Evolutionary conservation across 2,113 vertebrate genomes (phyloP).

Genomic region (Anas platyrhynchos): DNA sequence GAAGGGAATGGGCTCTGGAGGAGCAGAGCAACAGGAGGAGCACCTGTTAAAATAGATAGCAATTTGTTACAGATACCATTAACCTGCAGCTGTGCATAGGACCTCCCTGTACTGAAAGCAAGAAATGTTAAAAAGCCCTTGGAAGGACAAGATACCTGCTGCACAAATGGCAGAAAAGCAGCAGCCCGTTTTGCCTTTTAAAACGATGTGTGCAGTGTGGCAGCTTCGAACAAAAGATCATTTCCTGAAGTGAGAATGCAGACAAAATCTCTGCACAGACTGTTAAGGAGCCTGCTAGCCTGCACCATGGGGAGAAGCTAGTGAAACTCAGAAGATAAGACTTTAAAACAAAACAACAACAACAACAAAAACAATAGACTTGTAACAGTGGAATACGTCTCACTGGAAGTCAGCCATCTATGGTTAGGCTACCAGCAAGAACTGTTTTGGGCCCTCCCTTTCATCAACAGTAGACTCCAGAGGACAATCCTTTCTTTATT

Average conservation of each 20-base stretch:
- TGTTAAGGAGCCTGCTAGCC: background rate
- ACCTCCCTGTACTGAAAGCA: background rate
- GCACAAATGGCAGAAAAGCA: background rate
- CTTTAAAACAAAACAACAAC: background rate
- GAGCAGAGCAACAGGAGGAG: constrained; percentile 8
- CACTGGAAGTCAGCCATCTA: background rate
- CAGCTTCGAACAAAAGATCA: background rate
- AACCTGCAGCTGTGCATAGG: constrained; percentile 40
- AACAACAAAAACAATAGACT: background rate
- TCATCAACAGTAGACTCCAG: background rate
- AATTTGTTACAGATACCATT: constrained; percentile 35
- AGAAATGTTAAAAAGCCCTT: background rate
- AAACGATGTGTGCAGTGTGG: background rate
- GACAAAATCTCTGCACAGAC: background rate
- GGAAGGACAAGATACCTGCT: background rate
- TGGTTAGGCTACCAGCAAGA: background rate
- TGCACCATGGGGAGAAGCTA: background rate
- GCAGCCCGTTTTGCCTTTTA: background rate
- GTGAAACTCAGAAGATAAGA: background rate
- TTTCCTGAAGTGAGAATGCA: background rate
- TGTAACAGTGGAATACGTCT: background rate
- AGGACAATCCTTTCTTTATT: background rate
- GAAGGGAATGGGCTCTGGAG: background rate
- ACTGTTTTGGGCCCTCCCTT: background rate
- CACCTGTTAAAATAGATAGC: constrained; percentile 63